These are phyloP conservation scores for Diorhabda elongata DNA, from an alignment of 1,140 invertebrate species.

Conservation along the genomic window DNA sequence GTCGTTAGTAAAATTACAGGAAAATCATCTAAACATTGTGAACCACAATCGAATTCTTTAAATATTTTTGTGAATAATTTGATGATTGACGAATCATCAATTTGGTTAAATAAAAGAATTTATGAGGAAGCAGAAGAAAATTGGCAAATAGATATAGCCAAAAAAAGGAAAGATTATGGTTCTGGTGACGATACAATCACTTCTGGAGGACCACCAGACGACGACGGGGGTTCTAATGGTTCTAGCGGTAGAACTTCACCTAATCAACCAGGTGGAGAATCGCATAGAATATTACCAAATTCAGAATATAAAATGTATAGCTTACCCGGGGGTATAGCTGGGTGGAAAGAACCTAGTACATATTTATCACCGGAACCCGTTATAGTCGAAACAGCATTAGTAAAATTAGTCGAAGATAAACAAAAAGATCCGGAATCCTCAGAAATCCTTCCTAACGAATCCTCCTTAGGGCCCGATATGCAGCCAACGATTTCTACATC, in stretches of 20 bases:
- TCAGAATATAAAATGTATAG: slow-evolving; percentile 30
- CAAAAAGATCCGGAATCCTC: slow-evolving; percentile 29
- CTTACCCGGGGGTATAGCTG: slow-evolving; percentile 72
- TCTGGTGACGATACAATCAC: slow-evolving; percentile 39
- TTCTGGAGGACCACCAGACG: slow-evolving; percentile 48
- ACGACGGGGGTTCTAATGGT: slow-evolving; percentile 59
- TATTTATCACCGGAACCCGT: slow-evolving; percentile 59
- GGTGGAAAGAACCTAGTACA: slow-evolving; percentile 79
- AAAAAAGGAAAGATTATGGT: slow-evolving; percentile 42
- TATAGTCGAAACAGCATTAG: background rate
- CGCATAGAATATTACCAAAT: slow-evolving; percentile 14
- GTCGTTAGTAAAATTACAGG: slow-evolving; percentile 32
- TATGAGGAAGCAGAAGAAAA: slow-evolving; percentile 63
- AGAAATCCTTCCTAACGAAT: slow-evolving; percentile 29
- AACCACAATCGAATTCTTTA: background rate
- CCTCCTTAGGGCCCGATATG: slow-evolving; percentile 36
- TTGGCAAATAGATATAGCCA: slow-evolving; percentile 50
- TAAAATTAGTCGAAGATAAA: slow-evolving; percentile 29
- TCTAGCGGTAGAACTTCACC: slow-evolving; percentile 57
- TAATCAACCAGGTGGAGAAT: slow-evolving; percentile 31
- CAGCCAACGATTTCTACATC: slow-evolving; percentile 30
- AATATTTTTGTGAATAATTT: slow-evolving; percentile 41
- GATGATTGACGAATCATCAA: slow-evolving; percentile 54
- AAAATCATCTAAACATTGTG: slow-evolving; percentile 1
- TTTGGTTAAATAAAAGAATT: slow-evolving; percentile 57